Percentiles rank a stretch among this genome's conserved stretches.
Conservation (phyloP, 2,797 vertebrate species). For the Ctenopoma kingsleyae region DNA sequence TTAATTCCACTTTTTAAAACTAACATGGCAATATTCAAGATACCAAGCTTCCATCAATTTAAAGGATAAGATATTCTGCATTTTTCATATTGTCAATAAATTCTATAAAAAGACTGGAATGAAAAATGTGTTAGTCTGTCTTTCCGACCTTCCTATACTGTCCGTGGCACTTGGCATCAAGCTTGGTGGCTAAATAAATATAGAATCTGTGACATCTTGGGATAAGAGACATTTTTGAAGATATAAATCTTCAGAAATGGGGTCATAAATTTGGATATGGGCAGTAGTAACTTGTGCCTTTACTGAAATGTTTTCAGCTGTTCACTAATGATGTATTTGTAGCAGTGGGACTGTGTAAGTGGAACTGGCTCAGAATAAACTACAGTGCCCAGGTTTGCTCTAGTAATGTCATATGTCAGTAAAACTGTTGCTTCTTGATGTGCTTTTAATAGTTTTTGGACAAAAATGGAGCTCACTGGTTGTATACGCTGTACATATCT, state of each 20-base stretch:
- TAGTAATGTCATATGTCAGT: background rate
- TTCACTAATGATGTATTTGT: background rate
- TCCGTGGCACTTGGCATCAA: background rate
- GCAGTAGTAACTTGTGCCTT: background rate
- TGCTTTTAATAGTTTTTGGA: conserved; percentile 1
- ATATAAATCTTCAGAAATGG: background rate
- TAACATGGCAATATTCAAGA: background rate
- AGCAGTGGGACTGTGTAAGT: background rate
- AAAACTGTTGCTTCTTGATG: background rate
- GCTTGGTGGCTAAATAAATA: background rate
- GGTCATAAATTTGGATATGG: too few species aligned
- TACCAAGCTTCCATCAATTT: background rate
- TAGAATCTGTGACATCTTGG: too few species aligned
- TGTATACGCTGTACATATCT: too few species aligned
- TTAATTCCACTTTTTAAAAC: background rate
- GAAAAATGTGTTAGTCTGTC: background rate
- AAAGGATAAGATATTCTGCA: background rate
- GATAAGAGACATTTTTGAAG: background rate
- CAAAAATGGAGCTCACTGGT: background rate
- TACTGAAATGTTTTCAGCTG: background rate
- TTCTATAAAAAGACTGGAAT: background rate
- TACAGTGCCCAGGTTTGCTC: background rate
- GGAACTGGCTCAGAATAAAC: background rate
- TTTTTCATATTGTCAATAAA: conserved; percentile 1
- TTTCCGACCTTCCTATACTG: background rate